Percentiles rank a stretch among this genome's conserved stretches.
Conservation (phyloP, 2,888 invertebrate species). For the Drosophila gaucha region DNA sequence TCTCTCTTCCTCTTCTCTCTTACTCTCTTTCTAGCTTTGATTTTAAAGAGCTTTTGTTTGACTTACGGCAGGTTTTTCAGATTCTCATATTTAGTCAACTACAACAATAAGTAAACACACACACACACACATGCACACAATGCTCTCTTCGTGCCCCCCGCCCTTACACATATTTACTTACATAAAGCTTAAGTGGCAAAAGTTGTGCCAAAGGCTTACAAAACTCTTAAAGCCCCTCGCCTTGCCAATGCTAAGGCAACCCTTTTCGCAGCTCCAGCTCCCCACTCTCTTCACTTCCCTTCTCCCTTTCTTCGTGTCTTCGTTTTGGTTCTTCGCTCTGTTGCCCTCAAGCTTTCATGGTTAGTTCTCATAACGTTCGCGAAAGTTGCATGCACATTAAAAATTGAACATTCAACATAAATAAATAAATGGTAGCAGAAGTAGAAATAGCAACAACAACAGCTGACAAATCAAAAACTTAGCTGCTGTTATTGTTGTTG, state of each 20-base stretch:
- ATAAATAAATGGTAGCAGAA: constrained; percentile 69
- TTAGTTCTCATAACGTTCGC: constrained; percentile 41
- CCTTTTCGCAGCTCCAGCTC: constrained; percentile 29
- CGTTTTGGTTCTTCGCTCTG: not conserved
- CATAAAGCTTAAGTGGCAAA: constrained; percentile 76
- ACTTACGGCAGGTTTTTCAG: constrained; percentile 27
- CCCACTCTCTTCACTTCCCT: not conserved
- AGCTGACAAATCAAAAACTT: constrained; percentile 66
- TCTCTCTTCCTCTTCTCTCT: not conserved
- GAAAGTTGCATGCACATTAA: constrained; percentile 74
- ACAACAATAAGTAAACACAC: constrained; percentile 37
- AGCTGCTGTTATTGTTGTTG: constrained; percentile 12
- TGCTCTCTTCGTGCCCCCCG: not conserved
- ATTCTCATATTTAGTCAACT: constrained; percentile 49
- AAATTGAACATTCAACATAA: constrained; percentile 70
- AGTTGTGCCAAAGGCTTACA: constrained; percentile 77
- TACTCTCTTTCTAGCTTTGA: not conserved
- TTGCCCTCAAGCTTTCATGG: constrained; percentile 15
- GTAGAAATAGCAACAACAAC: constrained; percentile 48
- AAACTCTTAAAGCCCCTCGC: constrained; percentile 44
- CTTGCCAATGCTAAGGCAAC: constrained; percentile 31
- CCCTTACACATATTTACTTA: constrained; percentile 49
- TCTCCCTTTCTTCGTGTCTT: too few species aligned
- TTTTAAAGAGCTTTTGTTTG: constrained; percentile 27
- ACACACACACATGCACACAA: constrained; percentile 15